Conservation (phyloP, 2,888 invertebrate genomes). For the Notocelia uddmanniana region DNA sequence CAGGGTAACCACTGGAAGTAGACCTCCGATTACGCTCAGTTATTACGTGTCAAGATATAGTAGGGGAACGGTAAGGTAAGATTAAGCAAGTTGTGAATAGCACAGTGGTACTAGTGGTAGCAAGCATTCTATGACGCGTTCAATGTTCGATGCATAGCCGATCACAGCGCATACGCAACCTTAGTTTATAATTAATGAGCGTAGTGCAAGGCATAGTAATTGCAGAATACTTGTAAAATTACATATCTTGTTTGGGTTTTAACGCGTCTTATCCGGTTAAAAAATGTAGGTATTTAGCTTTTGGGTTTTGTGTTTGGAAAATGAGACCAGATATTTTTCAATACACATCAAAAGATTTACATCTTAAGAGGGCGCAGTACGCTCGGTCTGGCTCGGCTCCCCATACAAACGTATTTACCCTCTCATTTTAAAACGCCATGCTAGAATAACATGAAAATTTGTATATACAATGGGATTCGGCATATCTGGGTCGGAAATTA, state of each 20-base stretch:
- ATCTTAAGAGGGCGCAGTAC: too few species aligned
- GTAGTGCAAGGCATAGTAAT: background rate
- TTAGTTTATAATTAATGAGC: constrained; percentile 12
- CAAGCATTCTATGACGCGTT: constrained; percentile 33
- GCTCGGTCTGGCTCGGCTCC: too few species aligned
- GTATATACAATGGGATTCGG: too few species aligned
- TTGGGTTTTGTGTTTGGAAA: too few species aligned
- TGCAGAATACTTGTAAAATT: background rate
- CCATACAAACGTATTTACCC: too few species aligned
- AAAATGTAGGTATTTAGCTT: too few species aligned
- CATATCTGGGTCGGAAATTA: too few species aligned
- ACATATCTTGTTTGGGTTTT: background rate
- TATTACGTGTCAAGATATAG: background rate
- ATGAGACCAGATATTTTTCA: too few species aligned
- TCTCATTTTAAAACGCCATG: too few species aligned
- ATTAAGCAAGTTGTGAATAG: background rate
- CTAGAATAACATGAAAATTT: too few species aligned
- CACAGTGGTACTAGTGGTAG: constrained; percentile 12
- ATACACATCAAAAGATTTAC: too few species aligned
- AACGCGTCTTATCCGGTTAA: too few species aligned
- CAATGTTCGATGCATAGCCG: constrained; percentile 34
- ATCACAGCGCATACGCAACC: constrained; percentile 11
- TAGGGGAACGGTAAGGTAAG: background rate
- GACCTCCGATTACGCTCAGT: background rate
- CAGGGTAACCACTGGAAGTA: constrained; percentile 1